Evolutionary conservation across 30 jellyfish, hydroid and myxozoan species (phyloP), one percentile per base, ranked within the genome.

Genomic region (Catostylus mosaicus): DNA sequence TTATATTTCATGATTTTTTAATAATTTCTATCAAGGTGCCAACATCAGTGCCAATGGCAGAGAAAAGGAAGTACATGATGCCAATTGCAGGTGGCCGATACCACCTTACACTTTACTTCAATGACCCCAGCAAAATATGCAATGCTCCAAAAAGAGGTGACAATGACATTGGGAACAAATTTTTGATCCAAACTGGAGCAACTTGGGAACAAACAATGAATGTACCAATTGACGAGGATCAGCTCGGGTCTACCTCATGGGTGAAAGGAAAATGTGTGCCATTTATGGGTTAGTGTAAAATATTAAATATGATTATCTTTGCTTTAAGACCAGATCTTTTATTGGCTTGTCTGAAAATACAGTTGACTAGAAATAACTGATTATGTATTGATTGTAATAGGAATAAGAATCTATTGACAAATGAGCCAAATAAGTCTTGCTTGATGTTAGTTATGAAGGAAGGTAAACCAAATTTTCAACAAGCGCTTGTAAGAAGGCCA

Each of bases 91-190:
- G 67, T 32, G 59, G 61, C 5, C 45, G 77, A 51, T 75, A 66
- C 24, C 87, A 74, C 64, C 78, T 85, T 38, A 85, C 95, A 26
- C 85, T 81, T 20, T 85, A 74, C 24, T 85, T 75, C 78, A 54
- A 30, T 12, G 89, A 85, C 18, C 95, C 95, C 2, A 36, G 32
- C n/a, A 73, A 65, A 16, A 85, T 85, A 0, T 85, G 95, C 80
- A 68, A 45, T 52, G 85, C 84, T 2, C 72, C 92, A 30, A 65
- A 26, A 54, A 45, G 96, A 50, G 77, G 78, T 0, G 82, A 30
- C 63, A 48, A 33, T 16, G 74, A 76, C 79, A 74, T 73, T n/a
- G 95, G 88, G 10, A 82, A 85, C 60, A 56, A 37, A 61, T 34
- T 85, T 30, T 23, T 85, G 59, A 74, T 85, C 24, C 95, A 85